These are phyloP conservation scores for Pteropus alecto DNA, from an alignment of 2,113 vertebrate species.

Conservation along the genomic window DNA sequence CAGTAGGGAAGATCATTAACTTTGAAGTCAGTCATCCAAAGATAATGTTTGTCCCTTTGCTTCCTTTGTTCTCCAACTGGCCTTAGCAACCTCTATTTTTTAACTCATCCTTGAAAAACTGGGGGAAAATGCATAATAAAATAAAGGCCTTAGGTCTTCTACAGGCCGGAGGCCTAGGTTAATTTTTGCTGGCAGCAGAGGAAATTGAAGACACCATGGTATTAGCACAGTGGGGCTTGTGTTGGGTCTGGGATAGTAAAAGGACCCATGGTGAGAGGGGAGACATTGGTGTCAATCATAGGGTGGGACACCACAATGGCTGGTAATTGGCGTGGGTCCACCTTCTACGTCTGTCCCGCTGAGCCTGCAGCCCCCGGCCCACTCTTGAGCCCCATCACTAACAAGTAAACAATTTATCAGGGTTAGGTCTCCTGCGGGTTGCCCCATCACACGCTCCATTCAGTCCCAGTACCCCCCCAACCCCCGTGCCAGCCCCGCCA, in stretches of 20 bases:
- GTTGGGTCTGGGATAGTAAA: constrained; percentile 87
- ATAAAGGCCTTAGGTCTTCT: constrained; percentile 85
- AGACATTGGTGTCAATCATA: constrained; percentile 92
- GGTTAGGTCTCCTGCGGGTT: constrained; percentile 87
- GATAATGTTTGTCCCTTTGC: constrained; percentile 88
- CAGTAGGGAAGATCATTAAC: constrained; percentile 90
- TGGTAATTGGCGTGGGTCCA: constrained; percentile 92
- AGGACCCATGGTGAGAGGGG: constrained; percentile 90
- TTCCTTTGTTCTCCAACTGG: constrained; percentile 85
- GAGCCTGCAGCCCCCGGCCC: constrained; percentile 81
- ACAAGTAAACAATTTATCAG: constrained; percentile 94
- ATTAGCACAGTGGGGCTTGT: constrained; percentile 89
- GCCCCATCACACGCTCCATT: constrained; percentile 87
- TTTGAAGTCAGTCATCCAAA: constrained; percentile 91
- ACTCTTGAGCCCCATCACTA: constrained; percentile 85
- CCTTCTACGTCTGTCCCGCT: constrained; percentile 89
- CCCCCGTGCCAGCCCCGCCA: constrained; percentile 77
- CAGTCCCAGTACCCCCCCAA: constrained; percentile 81
- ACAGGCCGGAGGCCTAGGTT: constrained; percentile 83
- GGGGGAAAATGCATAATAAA: constrained; percentile 82
- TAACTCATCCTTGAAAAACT: constrained; percentile 85
- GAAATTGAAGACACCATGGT: constrained; percentile 86
- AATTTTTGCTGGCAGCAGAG: constrained; percentile 86
- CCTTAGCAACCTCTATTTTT: constrained; percentile 88
- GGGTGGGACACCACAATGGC: constrained; percentile 85